Conservation (phyloP, 2,888 invertebrate genomes). For the Eulithis testata region DNA sequence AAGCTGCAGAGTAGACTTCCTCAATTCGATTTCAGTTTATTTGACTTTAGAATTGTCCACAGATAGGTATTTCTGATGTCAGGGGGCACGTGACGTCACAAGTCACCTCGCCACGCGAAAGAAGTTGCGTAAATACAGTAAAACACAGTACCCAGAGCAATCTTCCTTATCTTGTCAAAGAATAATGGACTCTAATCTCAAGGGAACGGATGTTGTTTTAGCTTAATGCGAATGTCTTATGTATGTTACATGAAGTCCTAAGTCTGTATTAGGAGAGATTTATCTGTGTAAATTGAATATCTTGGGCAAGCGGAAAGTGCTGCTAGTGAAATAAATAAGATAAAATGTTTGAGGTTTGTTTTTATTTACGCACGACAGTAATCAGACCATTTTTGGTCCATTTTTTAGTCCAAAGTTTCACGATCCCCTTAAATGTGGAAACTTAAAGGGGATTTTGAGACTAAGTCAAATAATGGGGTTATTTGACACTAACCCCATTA, state of each 20-base stretch:
- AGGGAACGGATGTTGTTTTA: constrained; percentile 35
- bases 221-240: constrained; percentile 29
- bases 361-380: not conserved
- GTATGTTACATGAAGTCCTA: constrained; percentile 22
- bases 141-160: constrained; percentile 6
- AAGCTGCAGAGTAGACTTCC: no score
- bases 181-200: constrained; percentile 35
- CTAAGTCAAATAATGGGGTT: no score
- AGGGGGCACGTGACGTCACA: constrained; percentile 24
- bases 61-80: constrained; percentile 8
- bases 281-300: constrained; percentile 25
- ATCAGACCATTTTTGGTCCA: no score
- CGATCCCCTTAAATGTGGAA: no score
- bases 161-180: constrained; percentile 33
- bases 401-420: no score
- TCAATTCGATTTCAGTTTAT: not conserved
- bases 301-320: constrained; percentile 15
- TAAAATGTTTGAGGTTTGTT: not conserved
- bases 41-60: not conserved
- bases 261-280: constrained; percentile 28
- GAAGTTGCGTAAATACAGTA: constrained; percentile 22
- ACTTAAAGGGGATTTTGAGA: no score
- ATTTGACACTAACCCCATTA: no score
- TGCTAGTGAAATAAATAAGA: constrained; percentile 9
- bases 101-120: constrained; percentile 1